Percentiles rank a stretch among this genome's conserved stretches.
phyloP scores from a whole-genome alignment of 2,888 invertebrate species.

The Latheticus oryzae region DNA sequence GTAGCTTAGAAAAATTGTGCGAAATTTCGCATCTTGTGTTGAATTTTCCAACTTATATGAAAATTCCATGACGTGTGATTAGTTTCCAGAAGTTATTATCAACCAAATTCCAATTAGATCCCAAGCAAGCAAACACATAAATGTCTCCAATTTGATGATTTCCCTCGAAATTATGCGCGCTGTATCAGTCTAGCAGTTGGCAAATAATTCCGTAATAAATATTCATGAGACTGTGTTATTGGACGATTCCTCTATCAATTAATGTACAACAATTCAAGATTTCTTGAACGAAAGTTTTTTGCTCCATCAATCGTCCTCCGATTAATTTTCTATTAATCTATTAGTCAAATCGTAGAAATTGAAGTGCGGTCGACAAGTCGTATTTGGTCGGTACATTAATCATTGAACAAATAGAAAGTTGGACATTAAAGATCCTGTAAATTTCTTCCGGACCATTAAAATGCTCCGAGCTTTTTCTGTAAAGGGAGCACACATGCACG shows the following conservation, averaged over 20 bases:
- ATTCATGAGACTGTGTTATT: constrained; percentile 42
- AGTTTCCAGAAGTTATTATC: constrained; percentile 23
- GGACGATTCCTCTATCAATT: constrained; percentile 24
- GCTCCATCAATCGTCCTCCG: too few relatives aligned
- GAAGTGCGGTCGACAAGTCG: constrained; percentile 9
- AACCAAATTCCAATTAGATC: constrained; percentile 22
- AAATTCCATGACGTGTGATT: constrained; percentile 27
- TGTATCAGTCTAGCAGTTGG: constrained; percentile 26
- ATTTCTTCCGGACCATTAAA: constrained; percentile 24
- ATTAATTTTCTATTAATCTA: too few relatives aligned
- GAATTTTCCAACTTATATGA: constrained; percentile 3
- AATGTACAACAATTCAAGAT: constrained; percentile 16
- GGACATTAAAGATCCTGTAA: constrained; percentile 22
- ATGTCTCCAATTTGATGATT: constrained; percentile 26
- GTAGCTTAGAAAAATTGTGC: too few relatives aligned
- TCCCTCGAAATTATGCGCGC: constrained; percentile 14
- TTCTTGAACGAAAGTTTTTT: too few relatives aligned
- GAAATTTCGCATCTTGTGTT: constrained; percentile 1
- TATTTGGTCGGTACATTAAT: constrained; percentile 8
- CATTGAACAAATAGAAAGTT: constrained; percentile 1
- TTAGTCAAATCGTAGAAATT: constrained; percentile 24
- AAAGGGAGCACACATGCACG: not conserved
- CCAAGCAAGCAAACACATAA: constrained; percentile 23
- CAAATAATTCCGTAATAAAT: constrained; percentile 46
- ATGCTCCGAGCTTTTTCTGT: constrained; percentile 8